A percentile compares a stretch with the other conserved stretches of the same genome.
Conservation (phyloP, 2,888 invertebrate genomes). For the Leucophenga montana region DNA sequence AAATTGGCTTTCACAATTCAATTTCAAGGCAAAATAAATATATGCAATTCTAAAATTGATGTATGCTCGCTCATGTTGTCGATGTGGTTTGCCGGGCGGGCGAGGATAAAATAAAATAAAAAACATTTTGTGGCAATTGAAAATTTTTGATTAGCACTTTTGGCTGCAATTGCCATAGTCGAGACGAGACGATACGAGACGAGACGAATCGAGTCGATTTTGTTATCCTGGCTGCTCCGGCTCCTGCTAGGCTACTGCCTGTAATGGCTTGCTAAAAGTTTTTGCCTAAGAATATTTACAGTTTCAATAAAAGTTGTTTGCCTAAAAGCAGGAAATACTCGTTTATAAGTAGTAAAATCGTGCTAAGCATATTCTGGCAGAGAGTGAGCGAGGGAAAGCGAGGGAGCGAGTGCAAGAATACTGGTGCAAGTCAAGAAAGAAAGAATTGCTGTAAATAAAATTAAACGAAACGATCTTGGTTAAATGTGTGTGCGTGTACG, state of each 20-base stretch:
- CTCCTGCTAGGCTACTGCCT: too few relatives aligned
- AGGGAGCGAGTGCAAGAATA: too few relatives aligned
- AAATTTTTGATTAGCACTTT: slow-evolving; percentile 39
- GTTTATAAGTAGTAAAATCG: not conserved
- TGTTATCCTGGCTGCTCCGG: slow-evolving; percentile 14
- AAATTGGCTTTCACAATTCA: slow-evolving; percentile 47
- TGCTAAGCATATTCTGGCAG: not conserved
- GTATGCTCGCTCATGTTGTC: slow-evolving; percentile 25
- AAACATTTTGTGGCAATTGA: slow-evolving; percentile 19
- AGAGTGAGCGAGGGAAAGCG: not conserved
- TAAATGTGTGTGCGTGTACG: slow-evolving; percentile 31
- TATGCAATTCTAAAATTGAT: not conserved
- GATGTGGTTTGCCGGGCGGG: slow-evolving; percentile 37
- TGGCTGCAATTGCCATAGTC: not conserved
- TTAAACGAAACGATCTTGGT: slow-evolving; percentile 58
- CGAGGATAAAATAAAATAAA: slow-evolving; percentile 29
- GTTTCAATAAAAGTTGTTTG: slow-evolving; percentile 35
- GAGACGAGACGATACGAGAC: not conserved
- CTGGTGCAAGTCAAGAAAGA: not conserved
- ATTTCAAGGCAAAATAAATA: slow-evolving; percentile 35
- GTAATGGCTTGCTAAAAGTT: slow-evolving; percentile 18
- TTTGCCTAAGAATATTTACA: slow-evolving; percentile 32
- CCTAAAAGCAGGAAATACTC: slow-evolving; percentile 2
- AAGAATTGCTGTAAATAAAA: slow-evolving; percentile 58
- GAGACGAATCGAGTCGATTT: not conserved